Evolutionary conservation across 2,888 invertebrate genomes (phyloP), one percentile per base, ranked within the genome.

Genomic region (Phaonia tiefii): DNA sequence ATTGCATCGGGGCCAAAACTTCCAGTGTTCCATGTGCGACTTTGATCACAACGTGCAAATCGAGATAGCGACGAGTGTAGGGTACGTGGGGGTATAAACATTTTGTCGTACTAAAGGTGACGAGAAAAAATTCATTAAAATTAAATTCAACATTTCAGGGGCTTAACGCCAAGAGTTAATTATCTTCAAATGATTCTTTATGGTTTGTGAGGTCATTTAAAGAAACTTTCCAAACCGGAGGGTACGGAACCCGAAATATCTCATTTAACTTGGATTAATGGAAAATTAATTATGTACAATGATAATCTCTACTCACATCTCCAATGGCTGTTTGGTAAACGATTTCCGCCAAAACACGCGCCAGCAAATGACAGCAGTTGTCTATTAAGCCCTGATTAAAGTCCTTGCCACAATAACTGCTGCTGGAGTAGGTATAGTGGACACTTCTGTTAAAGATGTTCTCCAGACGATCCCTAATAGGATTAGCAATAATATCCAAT

Each of bases 1-100:
- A 99, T 96, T 0, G 98, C 98, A 91, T 99, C 99, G 0, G 98
- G 97, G 10, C 97, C 97, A 37, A 98, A 98, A 89, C 97, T 98
- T 2, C 98, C 98, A 0, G 98, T 98, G 89, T 99, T 98, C 99
- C 99, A 99, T 0, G 96, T 96, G 56, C 97, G 94, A 65, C 95
- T 95, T 84, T 96, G 95, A 89, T 98, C 98, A 56, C 96, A 95
- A 63, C 97, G 94, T 51, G 97, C 96, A 90, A 99, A 99, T 26
- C 99, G 93, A 42, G 96, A 96, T 0, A 97, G 97, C 0, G 98
- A 98, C 56, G 95, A 93, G 83, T 97, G 94, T 84, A 97, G 92
- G 44, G 96, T 95, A 60, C 96, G 93, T n/a, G 95, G 94, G 3
- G 91, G 91, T 77, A 91, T 78, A 71, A 90, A 89, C 72, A 90